phyloP scores from a whole-genome alignment of 2,113 vertebrate species.

The Rissa tridactyla region DNA sequence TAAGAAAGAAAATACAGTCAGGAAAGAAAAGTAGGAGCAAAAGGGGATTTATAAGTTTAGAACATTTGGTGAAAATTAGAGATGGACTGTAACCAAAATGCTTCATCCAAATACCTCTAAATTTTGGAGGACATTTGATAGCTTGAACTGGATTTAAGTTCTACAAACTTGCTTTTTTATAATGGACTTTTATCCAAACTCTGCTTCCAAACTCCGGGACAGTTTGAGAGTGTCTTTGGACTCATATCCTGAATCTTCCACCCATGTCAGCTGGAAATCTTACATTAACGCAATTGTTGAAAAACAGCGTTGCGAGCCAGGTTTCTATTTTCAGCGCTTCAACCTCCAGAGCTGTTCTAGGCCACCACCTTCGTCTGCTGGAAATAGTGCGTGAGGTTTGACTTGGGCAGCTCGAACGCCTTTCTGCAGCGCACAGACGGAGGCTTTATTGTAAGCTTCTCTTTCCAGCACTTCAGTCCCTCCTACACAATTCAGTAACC shows the following conservation, averaged over 20 bases:
- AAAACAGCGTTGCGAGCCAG: neutral
- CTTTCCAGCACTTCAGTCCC: conserved; percentile 35
- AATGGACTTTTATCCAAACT: neutral
- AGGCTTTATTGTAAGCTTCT: conserved; percentile 36
- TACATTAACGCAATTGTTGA: neutral
- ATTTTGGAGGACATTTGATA: conserved; percentile 1
- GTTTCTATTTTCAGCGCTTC: conserved; percentile 4
- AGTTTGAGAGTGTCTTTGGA: neutral
- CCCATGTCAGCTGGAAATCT: conserved; percentile 34
- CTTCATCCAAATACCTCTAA: neutral
- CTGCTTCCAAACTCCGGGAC: neutral
- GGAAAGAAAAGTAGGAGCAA: neutral
- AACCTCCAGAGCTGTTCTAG: conserved; percentile 18
- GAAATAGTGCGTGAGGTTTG: neutral
- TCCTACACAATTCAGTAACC: conserved; percentile 32
- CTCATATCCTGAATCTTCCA: neutral
- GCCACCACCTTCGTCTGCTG: conserved; percentile 34
- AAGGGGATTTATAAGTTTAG: neutral
- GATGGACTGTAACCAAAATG: neutral
- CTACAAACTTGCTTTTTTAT: neutral
- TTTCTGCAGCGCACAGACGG: neutral
- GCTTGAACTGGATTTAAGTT: conserved; percentile 4
- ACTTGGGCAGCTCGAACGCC: neutral
- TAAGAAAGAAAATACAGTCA: neutral
- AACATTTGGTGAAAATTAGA: conserved; percentile 25